phyloP scores from a whole-genome alignment of 2,797 vertebrate genomes.

The Moxostoma hubbsi region DNA sequence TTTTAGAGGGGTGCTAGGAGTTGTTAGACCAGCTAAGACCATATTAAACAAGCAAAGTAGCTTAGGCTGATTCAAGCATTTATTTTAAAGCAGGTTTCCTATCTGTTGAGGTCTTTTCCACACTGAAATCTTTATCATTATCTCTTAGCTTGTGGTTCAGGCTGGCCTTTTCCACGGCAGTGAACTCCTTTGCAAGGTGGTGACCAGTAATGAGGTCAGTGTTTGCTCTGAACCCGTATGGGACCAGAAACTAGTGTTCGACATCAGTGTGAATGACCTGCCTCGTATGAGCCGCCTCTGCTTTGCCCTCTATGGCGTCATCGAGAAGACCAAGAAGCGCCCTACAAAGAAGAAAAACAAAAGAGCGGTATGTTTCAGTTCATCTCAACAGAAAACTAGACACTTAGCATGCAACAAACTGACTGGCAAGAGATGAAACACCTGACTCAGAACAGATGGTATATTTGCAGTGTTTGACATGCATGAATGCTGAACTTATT shows the following conservation, averaged over 20 bases:
- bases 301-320: constrained; percentile 89
- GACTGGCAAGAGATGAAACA: background rate
- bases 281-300: constrained; percentile 97
- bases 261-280: constrained; percentile 88
- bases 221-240: constrained; percentile 92
- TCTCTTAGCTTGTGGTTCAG: constrained; percentile 90
- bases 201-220: constrained; percentile 87
- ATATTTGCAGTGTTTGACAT: background rate
- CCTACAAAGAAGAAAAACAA: constrained; percentile 98
- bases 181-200: constrained; percentile 93
- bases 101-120: no score
- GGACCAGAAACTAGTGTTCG: constrained; percentile 91
- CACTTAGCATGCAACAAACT: constrained; percentile 12
- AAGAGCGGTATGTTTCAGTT: constrained; percentile 85
- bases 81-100: no score
- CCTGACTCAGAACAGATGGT: background rate
- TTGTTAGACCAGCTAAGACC: no score
- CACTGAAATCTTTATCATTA: background rate
- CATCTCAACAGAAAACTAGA: background rate
- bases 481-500: background rate
- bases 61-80: no score
- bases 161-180: constrained; percentile 93
- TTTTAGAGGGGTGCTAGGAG: no score
- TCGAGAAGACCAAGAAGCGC: constrained; percentile 92
- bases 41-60: no score